Evolutionary conservation across 1,140 invertebrate genomes (phyloP).

Genomic region (Drosophila chauvacae): DNA sequence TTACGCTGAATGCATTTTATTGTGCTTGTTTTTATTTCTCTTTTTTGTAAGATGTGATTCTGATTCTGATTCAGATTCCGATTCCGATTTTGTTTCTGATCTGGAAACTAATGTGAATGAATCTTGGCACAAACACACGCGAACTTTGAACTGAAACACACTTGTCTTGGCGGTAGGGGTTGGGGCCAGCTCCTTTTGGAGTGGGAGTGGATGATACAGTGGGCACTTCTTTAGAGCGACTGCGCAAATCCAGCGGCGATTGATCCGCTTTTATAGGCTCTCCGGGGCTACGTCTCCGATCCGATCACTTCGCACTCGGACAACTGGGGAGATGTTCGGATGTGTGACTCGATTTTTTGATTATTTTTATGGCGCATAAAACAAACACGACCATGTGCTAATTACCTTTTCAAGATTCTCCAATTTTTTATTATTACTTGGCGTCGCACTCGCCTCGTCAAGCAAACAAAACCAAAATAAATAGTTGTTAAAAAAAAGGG

Average conservation of each 20-base stretch:
- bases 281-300: constrained; percentile 8
- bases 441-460: constrained; percentile 24
- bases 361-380: constrained; percentile 71
- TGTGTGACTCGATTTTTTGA: constrained; percentile 68
- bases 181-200: background rate
- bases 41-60: background rate
- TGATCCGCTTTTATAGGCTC: constrained; percentile 73
- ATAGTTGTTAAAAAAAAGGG: constrained; percentile 11
- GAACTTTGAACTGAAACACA: constrained; percentile 6
- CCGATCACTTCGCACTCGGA: constrained; percentile 44
- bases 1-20: constrained; percentile 72
- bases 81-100: background rate
- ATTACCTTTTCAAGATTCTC: constrained; percentile 78
- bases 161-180: background rate
- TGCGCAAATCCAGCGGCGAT: constrained; percentile 54
- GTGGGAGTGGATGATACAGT: constrained; percentile 32
- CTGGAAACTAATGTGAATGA: background rate
- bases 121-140: constrained; percentile 5
- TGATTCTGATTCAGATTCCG: background rate
- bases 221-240: constrained; percentile 48
- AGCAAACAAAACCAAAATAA: constrained; percentile 24
- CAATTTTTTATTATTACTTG: constrained; percentile 60
- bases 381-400: constrained; percentile 69
- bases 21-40: background rate
- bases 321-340: constrained; percentile 46